Evolutionary conservation across 2,888 invertebrate genomes (phyloP).

Genomic region (Loripinus fragilis): DNA sequence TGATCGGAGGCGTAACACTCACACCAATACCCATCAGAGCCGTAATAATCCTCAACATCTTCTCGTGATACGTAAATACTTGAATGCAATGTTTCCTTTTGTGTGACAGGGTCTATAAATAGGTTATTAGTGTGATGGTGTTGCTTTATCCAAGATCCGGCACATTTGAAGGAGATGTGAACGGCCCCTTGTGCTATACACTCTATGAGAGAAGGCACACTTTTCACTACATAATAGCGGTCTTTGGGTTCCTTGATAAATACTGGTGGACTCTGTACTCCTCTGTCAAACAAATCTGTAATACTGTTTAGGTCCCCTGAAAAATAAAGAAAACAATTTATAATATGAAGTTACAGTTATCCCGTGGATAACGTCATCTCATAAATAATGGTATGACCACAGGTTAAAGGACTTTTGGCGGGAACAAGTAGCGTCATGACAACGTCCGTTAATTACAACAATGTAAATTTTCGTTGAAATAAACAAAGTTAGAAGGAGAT

Average conservation of each 20-base stretch:
- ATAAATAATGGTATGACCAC: too few relatives aligned
- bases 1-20: slow-evolving; percentile 93
- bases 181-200: slow-evolving; percentile 96
- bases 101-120: slow-evolving; percentile 72
- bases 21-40: slow-evolving; percentile 90
- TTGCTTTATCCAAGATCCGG: slow-evolving; percentile 83
- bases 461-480: too few relatives aligned
- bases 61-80: slow-evolving; percentile 76
- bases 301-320: slow-evolving; percentile 3
- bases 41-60: slow-evolving; percentile 95
- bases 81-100: slow-evolving; percentile 72
- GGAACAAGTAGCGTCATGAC: too few relatives aligned
- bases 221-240: slow-evolving; percentile 91
- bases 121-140: slow-evolving; percentile 57
- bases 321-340: background rate
- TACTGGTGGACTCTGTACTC: slow-evolving; percentile 86
- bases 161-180: slow-evolving; percentile 95
- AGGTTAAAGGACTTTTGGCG: too few relatives aligned
- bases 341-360: too few relatives aligned
- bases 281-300: slow-evolving; percentile 9
- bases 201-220: slow-evolving; percentile 93
- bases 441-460: too few relatives aligned
- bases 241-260: slow-evolving; percentile 95
- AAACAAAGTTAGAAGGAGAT: too few relatives aligned
- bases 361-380: too few relatives aligned